These are phyloP conservation scores for Chaenodraco wilsoni DNA, from an alignment of 2,797 vertebrate species.

Conservation along the genomic window DNA sequence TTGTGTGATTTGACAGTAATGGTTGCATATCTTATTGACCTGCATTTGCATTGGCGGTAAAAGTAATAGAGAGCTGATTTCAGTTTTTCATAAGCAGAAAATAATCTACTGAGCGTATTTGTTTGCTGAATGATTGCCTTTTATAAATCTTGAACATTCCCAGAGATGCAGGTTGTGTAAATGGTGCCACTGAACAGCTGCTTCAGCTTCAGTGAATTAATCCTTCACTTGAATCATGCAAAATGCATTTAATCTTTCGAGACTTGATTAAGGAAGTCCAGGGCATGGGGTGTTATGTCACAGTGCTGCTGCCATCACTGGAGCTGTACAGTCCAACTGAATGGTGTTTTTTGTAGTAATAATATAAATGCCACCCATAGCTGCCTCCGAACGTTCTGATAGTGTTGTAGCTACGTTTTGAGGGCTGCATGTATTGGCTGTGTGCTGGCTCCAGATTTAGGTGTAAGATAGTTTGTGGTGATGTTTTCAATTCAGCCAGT, in stretches of 20 bases:
- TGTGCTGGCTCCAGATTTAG: conserved; percentile 79
- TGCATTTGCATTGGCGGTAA: conserved; percentile 20
- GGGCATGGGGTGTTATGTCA: conserved; percentile 58
- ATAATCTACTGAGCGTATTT: conserved; percentile 31
- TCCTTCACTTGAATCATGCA: conserved; percentile 34
- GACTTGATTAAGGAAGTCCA: conserved; percentile 66
- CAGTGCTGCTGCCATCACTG: conserved; percentile 42
- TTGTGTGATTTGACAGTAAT: conserved; percentile 22
- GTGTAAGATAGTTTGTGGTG: conserved; percentile 82
- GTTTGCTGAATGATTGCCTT: conserved; percentile 44
- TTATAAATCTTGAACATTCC: conserved; percentile 57
- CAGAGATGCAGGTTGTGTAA: conserved; percentile 47
- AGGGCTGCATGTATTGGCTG: conserved; percentile 80
- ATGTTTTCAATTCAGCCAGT: conserved; percentile 81
- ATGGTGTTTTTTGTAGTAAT: conserved; percentile 55
- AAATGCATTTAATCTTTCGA: conserved; percentile 42
- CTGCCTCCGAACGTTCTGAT: conserved; percentile 69
- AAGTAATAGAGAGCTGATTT: conserved; percentile 17
- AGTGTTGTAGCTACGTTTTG: conserved; percentile 77
- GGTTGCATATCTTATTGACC: conserved; percentile 17
- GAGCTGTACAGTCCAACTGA: conserved; percentile 68
- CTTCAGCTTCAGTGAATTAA: conserved; percentile 29
- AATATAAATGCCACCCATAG: conserved; percentile 60
- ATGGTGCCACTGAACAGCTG: conserved; percentile 47
- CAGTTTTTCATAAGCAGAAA: conserved; percentile 21